phyloP scores from a whole-genome alignment of 2,113 vertebrate genomes.

The Charina bottae region DNA sequence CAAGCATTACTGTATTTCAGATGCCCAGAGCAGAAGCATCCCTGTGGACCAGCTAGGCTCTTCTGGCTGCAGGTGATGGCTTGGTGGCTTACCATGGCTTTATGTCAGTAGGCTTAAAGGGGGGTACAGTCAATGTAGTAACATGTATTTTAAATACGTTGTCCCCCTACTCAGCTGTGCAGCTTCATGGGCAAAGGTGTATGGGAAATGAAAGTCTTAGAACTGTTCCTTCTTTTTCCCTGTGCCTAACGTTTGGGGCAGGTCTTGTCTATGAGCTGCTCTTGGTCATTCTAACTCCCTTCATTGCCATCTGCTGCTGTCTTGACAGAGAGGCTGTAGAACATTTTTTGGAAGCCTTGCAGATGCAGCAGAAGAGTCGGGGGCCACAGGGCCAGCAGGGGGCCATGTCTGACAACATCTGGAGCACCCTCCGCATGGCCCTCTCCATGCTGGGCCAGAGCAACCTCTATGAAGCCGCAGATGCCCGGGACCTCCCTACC shows the following conservation, averaged over 20 bases:
- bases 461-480: slow-evolving; percentile 89
- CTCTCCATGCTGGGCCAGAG: slow-evolving; percentile 98
- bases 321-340: slow-evolving; percentile 93
- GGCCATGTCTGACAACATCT: slow-evolving; percentile 98
- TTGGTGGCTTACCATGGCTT: background rate
- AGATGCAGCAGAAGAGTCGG: slow-evolving; percentile 87
- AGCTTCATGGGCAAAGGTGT: background rate
- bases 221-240: background rate
- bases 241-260: background rate
- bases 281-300: background rate
- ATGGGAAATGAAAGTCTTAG: background rate
- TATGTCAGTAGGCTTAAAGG: background rate
- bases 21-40: too few relatives aligned
- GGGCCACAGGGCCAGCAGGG: slow-evolving; percentile 72
- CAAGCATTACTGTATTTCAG: too few relatives aligned
- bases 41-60: too few relatives aligned
- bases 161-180: too few relatives aligned
- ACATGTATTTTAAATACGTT: background rate
- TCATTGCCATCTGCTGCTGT: background rate
- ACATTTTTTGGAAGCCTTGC: slow-evolving; percentile 95
- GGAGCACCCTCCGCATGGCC: slow-evolving; percentile 96
- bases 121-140: background rate
- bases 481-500: slow-evolving; percentile 85
- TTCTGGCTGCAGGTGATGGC: background rate
- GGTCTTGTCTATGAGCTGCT: background rate